Evolutionary conservation across 2,888 invertebrate species (phyloP).

Genomic region (Busseola fusca): DNA sequence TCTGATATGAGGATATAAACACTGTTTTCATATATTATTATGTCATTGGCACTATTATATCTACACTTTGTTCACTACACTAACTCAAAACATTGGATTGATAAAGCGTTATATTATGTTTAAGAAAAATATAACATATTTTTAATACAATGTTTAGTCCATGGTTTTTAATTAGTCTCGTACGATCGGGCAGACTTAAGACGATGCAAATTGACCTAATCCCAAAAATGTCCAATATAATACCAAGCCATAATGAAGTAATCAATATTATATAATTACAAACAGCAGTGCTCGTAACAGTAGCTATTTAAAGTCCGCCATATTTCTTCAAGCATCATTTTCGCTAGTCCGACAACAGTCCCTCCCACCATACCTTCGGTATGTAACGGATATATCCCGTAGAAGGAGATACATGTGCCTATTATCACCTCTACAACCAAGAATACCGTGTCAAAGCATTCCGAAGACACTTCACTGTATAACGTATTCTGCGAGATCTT

Average conservation of each 20-base stretch:
- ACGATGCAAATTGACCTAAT: not conserved
- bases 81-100: too few species aligned
- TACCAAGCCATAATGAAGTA: not conserved
- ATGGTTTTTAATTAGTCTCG: not conserved
- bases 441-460: conserved; percentile 41
- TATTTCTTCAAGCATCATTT: not conserved
- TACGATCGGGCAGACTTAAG: not conserved
- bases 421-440: conserved; percentile 42
- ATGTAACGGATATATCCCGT: conserved; percentile 41
- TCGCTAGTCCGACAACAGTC: conserved; percentile 16
- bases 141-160: not conserved
- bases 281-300: not conserved
- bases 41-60: too few species aligned
- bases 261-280: not conserved
- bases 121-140: too few species aligned
- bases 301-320: not conserved
- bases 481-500: conserved; percentile 28
- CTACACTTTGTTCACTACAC: too few species aligned
- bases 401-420: conserved; percentile 34
- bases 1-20: too few species aligned
- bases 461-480: conserved; percentile 22
- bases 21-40: too few species aligned
- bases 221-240: not conserved
- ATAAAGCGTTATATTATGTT: too few species aligned
- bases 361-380: conserved; percentile 10